Evolutionary conservation across 2,888 invertebrate species (phyloP).

Genomic region (Polymixis lichenea): DNA sequence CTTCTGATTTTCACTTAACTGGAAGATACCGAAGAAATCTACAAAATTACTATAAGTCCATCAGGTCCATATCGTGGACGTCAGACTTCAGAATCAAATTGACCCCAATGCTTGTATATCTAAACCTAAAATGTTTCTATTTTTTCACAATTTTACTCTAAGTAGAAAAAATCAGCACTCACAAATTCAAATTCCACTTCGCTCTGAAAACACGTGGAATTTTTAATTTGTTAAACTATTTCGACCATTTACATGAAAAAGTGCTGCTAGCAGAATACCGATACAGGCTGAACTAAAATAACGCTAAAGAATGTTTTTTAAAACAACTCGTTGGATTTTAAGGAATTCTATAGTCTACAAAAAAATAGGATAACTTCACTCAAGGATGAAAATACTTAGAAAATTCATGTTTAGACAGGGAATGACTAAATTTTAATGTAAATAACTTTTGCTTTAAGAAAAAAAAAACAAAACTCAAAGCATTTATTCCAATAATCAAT

Average conservation of each 20-base stretch:
- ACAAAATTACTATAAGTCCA: no score
- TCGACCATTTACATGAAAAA: constrained; percentile 41
- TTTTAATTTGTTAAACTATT: constrained; percentile 43
- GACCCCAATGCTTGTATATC: not conserved
- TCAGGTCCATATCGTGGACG: not conserved
- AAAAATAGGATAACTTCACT: not conserved
- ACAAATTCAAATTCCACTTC: not conserved
- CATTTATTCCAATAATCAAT: no score
- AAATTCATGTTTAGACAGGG: not conserved
- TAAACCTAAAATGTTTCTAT: not conserved
- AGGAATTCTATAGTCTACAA: constrained; percentile 5
- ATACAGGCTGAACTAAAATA: constrained; percentile 44
- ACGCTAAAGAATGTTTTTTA: constrained; percentile 22
- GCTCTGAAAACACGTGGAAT: constrained; percentile 12
- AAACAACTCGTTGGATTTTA: constrained; percentile 21
- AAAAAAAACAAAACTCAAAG: no score
- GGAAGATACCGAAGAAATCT: not conserved
- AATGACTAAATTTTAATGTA: not conserved
- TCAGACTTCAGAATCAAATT: not conserved
- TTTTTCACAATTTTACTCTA: not conserved
- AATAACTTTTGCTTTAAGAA: no score
- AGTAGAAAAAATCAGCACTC: not conserved
- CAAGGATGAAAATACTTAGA: not conserved
- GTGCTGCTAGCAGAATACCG: constrained; percentile 30
- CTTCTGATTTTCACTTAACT: not conserved